Evolutionary conservation across 2,113 vertebrate species (phyloP), one percentile per base, ranked within the genome.

Genomic region (Phylloscopus trochiloides): DNA sequence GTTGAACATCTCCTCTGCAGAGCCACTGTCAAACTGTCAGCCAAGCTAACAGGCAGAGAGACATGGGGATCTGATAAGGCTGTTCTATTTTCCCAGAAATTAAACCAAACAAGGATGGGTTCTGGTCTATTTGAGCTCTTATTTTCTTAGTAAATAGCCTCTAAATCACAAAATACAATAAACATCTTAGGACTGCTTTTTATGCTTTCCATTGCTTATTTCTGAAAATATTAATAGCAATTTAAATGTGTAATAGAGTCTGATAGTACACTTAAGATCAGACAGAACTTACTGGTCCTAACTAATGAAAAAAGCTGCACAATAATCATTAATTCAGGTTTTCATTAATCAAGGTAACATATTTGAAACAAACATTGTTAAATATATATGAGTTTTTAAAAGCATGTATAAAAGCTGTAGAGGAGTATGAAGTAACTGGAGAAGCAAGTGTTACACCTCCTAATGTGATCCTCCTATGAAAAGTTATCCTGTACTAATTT

Each of bases 61-160:
- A 96, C 94, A 63, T 5, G 31, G 54, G 28, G 80, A 96, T 96
- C 94, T 97, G 97, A 98, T 96, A 97, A 97, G 88, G 62, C 75
- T 82, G 79, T 74, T 90, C 51, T 96, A 19, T 94, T 97, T 97
- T 94, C 92, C 92, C 95, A 92, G 94, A 96, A 97, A 98, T 97
- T 95, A 97, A 97, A 92, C 75, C 93, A 97, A 97, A 86, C 74
- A 95, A 96, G 67, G 52, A 90, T 86, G 51, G 40, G 52, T 94
- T 95, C 88, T 91, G 78, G 36, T 85, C 88, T 94, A 40, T 58
- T 34, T 75, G 79, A 96, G 75, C 51, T 93, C 85, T 62, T 96
- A 92, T 94, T 97, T 95, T 97, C 93, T 97, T 80, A 95, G 84
- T 90, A 97, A 97, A 96, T 71, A 86, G 76, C 72, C 94, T 61